Base-by-base conservation (phyloP, 2,113 vertebrate genomes). In the Lycocorax pyrrhopterus region DNA sequence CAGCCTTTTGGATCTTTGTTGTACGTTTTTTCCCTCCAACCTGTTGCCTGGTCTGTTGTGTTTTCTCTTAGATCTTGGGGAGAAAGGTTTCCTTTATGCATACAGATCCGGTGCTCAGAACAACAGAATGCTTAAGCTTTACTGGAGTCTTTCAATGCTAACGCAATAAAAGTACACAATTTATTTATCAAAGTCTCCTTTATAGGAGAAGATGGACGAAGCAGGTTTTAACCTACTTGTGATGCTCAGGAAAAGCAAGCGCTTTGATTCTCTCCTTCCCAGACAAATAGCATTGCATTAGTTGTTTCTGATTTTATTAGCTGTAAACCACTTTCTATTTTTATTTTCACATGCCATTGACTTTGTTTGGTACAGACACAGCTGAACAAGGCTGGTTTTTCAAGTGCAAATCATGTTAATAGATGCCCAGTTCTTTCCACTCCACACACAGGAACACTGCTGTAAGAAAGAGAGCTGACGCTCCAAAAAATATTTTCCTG, bases 301-400 rank as follows among this genome's bases (percentile, higher is more conserved):
- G 59, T 95, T 93, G 87, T 53, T 87, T 96, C 77, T 90, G 87
- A 89, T 88, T 92, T 90, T 96, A 91, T 90, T 90, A 92, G 74
- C 92, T 93, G 72, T 81, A 94, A 94, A 89, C 72, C 79, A 37
- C 35, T 74, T 95, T 91, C 89, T 86, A 51, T 92, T 94, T 95
- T 93, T 92, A 44, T 88, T 89, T 90, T 89, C 82, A 94, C 91
- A 87, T 94, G 90, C 89, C 91, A 60, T 25, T 81, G 87, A 81
- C 63, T 87, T 92, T 89, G 90, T 83, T 92, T 84, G 72, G 86
- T 84, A 59, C 71, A 67, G 76, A 30, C 56, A 76, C 23, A 52
- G 74, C 63, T 44, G 60, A 94, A 67, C 30, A 67, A 46, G 43
- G 11, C 87, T 74, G 79, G 13, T 71, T 87, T 96, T 93, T 89